phyloP scores from a whole-genome alignment of 2,113 vertebrate genomes.

The Cyprinodon brontotheroides region DNA sequence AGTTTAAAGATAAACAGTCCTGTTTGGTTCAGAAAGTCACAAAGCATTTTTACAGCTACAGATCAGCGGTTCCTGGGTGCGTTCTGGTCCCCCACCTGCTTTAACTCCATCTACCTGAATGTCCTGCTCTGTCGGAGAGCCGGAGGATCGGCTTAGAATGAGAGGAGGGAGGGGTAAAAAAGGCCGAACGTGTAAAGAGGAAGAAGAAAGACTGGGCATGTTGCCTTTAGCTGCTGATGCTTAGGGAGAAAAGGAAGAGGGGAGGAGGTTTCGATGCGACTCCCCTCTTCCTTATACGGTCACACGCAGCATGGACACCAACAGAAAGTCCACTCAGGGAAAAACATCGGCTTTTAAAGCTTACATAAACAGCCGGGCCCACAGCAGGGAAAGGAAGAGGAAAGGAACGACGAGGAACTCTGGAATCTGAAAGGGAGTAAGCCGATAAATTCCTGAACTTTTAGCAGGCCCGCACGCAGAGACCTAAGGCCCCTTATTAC shows the following conservation, averaged over 20 bases:
- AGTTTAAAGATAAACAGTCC: background rate
- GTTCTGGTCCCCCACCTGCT: constrained; percentile 37
- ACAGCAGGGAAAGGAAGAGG: constrained; percentile 29
- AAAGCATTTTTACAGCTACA: constrained; percentile 35
- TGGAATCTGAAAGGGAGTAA: constrained; percentile 67
- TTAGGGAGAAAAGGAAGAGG: constrained; percentile 13
- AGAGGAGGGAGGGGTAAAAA: background rate
- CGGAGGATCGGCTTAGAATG: constrained; percentile 12
- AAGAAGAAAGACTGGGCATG: constrained; percentile 9
- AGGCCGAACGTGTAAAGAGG: constrained; percentile 6
- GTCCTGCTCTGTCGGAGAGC: constrained; percentile 6
- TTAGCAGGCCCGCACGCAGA: constrained; percentile 6
- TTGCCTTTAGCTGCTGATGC: constrained; percentile 37
- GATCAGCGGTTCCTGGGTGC: constrained; percentile 66
- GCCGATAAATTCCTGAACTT: constrained; percentile 65
- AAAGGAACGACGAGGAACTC: constrained; percentile 52
- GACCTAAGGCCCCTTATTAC: constrained; percentile 27
- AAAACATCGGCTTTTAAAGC: constrained; percentile 75
- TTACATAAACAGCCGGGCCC: constrained; percentile 73
- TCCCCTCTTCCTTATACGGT: constrained; percentile 79
- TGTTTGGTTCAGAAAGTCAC: constrained; percentile 23
- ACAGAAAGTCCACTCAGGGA: constrained; percentile 57
- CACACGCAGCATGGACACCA: constrained; percentile 71
- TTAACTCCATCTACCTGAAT: constrained; percentile 25
- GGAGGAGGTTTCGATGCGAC: constrained; percentile 42